phyloP scores from a whole-genome alignment of 2,888 invertebrate species.

The Spicauda simplicius region DNA sequence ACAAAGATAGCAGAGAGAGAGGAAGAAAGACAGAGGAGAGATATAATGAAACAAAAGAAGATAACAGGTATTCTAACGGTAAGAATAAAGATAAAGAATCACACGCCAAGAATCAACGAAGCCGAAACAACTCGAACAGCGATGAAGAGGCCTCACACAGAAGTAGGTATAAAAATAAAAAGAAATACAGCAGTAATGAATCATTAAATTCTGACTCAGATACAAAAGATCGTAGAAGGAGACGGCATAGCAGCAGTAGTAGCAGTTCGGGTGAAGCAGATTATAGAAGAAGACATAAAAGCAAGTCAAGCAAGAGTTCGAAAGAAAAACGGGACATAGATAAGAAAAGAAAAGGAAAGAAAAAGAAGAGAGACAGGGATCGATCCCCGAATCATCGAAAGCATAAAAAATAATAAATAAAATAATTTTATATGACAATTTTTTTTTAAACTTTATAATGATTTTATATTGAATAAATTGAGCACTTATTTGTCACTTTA shows the following conservation, averaged over 20 bases:
- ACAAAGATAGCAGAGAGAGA: conserved; percentile 42
- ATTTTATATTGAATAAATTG: neutral
- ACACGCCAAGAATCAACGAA: conserved; percentile 41
- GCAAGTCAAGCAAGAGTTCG: conserved; percentile 64
- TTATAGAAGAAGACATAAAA: conserved; percentile 52
- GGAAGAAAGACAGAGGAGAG: conserved; percentile 43
- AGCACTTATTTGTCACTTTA: too few species aligned
- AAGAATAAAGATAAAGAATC: conserved; percentile 48
- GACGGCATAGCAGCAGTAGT: conserved; percentile 51
- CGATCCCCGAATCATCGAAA: conserved; percentile 80
- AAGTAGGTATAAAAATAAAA: conserved; percentile 45
- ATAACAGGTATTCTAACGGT: conserved; percentile 54
- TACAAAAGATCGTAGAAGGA: conserved; percentile 33
- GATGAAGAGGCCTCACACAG: conserved; percentile 46
- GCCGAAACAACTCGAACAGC: conserved; percentile 53
- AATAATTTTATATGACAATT: neutral
- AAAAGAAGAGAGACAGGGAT: conserved; percentile 81
- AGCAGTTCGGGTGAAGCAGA: conserved; percentile 54
- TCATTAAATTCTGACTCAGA: conserved; percentile 61
- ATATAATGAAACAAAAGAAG: conserved; percentile 45
- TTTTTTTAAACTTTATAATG: conserved; percentile 1
- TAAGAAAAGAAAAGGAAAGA: conserved; percentile 85
- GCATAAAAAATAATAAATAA: conserved; percentile 67
- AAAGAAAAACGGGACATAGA: conserved; percentile 80
- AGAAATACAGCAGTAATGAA: conserved; percentile 57